A percentile compares a stretch with the other conserved stretches of the same genome.
phyloP scores from a whole-genome alignment of 2,113 vertebrate species.

The Kryptolebias marmoratus region DNA sequence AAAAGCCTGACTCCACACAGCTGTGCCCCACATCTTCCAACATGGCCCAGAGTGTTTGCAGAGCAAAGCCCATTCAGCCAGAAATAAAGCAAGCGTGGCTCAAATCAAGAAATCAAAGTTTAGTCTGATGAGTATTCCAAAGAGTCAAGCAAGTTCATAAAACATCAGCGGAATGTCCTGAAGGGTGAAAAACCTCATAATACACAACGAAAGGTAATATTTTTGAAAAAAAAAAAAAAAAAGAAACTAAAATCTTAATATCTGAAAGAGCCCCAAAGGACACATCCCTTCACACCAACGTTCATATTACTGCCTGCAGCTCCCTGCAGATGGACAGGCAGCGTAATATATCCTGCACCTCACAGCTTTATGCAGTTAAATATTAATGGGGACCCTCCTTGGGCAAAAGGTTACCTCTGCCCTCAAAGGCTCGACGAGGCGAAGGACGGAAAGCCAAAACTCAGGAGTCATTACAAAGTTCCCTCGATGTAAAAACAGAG shows the following conservation, averaged over 20 bases:
- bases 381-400: slow-evolving; percentile 69
- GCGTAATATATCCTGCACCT: slow-evolving; percentile 64
- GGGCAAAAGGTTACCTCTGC: slow-evolving; percentile 68
- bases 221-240: slow-evolving; percentile 5
- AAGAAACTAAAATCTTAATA: slow-evolving; percentile 40
- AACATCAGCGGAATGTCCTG: slow-evolving; percentile 4
- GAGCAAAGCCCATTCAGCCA: slow-evolving; percentile 37
- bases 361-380: slow-evolving; percentile 70
- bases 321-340: slow-evolving; percentile 17
- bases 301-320: slow-evolving; percentile 34
- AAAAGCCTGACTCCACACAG: slow-evolving; percentile 66
- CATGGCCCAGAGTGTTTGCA: slow-evolving; percentile 52
- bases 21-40: slow-evolving; percentile 67
- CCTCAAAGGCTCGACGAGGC: slow-evolving; percentile 40
- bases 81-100: slow-evolving; percentile 36
- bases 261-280: slow-evolving; percentile 29
- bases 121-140: slow-evolving; percentile 13
- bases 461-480: slow-evolving; percentile 32
- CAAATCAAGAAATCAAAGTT: slow-evolving; percentile 28
- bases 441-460: slow-evolving; percentile 29
- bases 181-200: background rate
- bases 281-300: slow-evolving; percentile 11
- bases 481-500: slow-evolving; percentile 34
- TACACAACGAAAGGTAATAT: background rate
- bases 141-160: background rate